Conservation (phyloP, 2,797 vertebrate genomes). For the Meda fulgida region DNA sequence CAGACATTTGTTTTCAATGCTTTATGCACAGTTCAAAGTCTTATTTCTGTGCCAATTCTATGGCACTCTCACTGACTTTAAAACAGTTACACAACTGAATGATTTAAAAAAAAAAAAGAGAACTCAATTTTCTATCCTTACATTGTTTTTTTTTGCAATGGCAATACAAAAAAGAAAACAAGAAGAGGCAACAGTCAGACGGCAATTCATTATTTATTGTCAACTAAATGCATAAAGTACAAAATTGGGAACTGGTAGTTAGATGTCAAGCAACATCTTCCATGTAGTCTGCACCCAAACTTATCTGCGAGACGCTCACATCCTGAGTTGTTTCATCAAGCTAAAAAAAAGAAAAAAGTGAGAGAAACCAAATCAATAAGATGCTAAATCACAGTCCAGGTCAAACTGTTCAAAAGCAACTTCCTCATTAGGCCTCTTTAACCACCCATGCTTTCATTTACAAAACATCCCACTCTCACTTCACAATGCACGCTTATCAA, state of each 20-base stretch:
- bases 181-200: slow-evolving; percentile 8
- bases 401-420: neutral
- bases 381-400: neutral
- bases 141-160: neutral
- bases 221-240: slow-evolving; percentile 55
- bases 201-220: slow-evolving; percentile 39
- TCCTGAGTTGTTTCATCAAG: slow-evolving; percentile 89
- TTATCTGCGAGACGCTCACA: slow-evolving; percentile 87
- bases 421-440: neutral
- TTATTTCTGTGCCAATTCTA: neutral
- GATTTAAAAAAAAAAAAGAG: neutral
- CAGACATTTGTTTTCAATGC: neutral
- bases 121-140: neutral
- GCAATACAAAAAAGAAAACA: slow-evolving; percentile 5
- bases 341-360: slow-evolving; percentile 68
- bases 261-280: slow-evolving; percentile 86
- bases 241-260: slow-evolving; percentile 7
- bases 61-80: neutral
- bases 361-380: neutral
- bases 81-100: neutral
- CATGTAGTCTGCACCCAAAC: slow-evolving; percentile 87
- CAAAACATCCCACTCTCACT: slow-evolving; percentile 27
- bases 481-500: slow-evolving; percentile 35
- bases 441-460: neutral
- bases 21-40: neutral